A percentile compares a stretch with the other conserved stretches of the same genome.
phyloP scores from a whole-genome alignment of 2,113 vertebrate genomes.

The Colius striatus region DNA sequence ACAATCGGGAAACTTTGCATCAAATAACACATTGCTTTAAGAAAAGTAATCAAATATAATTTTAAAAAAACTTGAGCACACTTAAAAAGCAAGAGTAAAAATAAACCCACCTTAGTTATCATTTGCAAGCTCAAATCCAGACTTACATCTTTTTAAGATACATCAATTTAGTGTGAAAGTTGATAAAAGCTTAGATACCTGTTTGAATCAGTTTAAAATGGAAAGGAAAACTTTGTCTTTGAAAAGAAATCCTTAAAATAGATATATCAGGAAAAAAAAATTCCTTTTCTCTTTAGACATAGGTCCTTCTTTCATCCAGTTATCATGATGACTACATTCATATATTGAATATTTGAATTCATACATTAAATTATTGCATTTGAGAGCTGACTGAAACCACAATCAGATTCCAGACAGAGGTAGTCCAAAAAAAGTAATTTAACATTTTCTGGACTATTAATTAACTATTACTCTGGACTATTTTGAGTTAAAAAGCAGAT shows the following conservation, averaged over 20 bases:
- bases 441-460: neutral
- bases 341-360: too few relatives aligned
- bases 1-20: neutral
- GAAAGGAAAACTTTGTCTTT: neutral
- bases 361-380: neutral
- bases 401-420: neutral
- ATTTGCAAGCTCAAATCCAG: neutral
- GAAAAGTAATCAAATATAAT: neutral
- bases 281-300: neutral
- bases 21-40: neutral
- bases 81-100: neutral
- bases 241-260: neutral
- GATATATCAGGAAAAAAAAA: neutral
- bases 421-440: neutral
- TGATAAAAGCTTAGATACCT: neutral
- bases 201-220: neutral
- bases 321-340: neutral
- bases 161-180: neutral
- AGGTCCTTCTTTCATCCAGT: neutral
- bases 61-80: neutral
- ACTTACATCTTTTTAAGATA: neutral
- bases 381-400: neutral
- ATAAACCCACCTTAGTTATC: neutral
- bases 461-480: neutral
- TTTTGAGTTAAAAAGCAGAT: neutral